Base-by-base conservation (phyloP, 2,113 vertebrate species). In the Peromyscus californicus region DNA sequence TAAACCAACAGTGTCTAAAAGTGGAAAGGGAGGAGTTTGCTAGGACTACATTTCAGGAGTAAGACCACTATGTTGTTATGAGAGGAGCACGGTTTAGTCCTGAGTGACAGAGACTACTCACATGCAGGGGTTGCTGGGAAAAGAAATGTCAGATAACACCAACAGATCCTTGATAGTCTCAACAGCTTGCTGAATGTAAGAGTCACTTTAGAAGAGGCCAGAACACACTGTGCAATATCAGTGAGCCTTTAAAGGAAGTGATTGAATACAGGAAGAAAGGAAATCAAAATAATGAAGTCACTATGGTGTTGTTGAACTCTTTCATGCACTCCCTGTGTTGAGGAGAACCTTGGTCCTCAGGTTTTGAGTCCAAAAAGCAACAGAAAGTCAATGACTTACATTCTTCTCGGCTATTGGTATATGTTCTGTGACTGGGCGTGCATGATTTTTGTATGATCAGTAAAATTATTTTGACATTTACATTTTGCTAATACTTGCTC, bases 211-310 rank as follows among this genome's bases (percentile, higher is more conserved):
- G 10, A 70, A 0, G 31, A 45, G 29, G 48, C 1, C 15, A 19
- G 0, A 24, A 4, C 24, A 48, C 31, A 69, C 0, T 29, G 0
- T 3, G 33, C 39, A 10, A 69, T 51, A 59, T 1, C 0, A 2
- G 67, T 9, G 21, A 45, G 5, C 2, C 19, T 11, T 79, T 33
- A 48, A 0, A 22, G 19, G 1, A 19, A 1, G 19, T 39, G 17
- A 7, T 11, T 12, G 7, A n/a, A 11, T 15, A 12, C 1, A 7
- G 31, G 36, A 11, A 21, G 29, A 67, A 26, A 24, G 22, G 24
- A 76, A 93, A 11, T 5, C 1, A 31, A n/a, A 70, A 4, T 39
- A 7, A 19, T 10, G 8, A 61, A 45, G 21, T 22, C 7, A 0
- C 1, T 7, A 11, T 8, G 0, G 19, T 39, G 10, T 24, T n/a